Conservation (phyloP, 2,113 vertebrate species). For the Orycteropus afer region DNA sequence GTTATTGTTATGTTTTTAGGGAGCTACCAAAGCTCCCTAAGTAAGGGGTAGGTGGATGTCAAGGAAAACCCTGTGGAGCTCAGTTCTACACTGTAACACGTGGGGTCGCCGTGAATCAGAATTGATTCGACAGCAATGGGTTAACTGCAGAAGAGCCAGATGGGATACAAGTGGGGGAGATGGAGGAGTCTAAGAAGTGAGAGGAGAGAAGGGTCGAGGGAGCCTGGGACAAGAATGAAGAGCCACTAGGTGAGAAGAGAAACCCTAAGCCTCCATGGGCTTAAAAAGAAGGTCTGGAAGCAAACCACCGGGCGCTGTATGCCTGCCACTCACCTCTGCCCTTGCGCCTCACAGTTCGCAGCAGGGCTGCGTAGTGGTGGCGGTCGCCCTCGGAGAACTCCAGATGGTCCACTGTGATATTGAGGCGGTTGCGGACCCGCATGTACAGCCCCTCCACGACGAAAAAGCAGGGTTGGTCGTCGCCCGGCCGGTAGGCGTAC, state of each 20-base stretch:
- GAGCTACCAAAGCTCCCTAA: background rate
- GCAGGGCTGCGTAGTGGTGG: conserved; percentile 85
- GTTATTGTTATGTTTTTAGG: too few species aligned
- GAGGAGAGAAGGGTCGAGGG: background rate
- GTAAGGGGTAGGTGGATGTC: background rate
- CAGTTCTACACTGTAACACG: background rate
- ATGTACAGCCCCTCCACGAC: conserved; percentile 91
- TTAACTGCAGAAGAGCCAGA: background rate
- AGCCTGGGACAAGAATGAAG: background rate
- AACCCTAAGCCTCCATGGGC: fast-evolving
- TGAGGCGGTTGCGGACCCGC: conserved; percentile 83
- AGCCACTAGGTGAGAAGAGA: too few species aligned
- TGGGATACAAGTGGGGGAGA: background rate
- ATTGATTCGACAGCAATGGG: background rate
- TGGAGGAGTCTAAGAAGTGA: background rate
- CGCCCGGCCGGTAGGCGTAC: conserved; percentile 86
- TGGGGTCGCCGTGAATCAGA: background rate
- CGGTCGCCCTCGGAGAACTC: conserved; percentile 86
- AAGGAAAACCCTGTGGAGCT: background rate
- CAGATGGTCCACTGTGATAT: conserved; percentile 87
- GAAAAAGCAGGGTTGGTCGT: conserved; percentile 92
- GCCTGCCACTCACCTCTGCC: conserved; percentile 64
- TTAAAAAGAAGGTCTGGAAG: background rate
- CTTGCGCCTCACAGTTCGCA: conserved; percentile 73
- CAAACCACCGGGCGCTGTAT: background rate